Evolutionary conservation across 2,888 invertebrate genomes (phyloP), one percentile per base, ranked within the genome.

Genomic region (Chironomus tentans): DNA sequence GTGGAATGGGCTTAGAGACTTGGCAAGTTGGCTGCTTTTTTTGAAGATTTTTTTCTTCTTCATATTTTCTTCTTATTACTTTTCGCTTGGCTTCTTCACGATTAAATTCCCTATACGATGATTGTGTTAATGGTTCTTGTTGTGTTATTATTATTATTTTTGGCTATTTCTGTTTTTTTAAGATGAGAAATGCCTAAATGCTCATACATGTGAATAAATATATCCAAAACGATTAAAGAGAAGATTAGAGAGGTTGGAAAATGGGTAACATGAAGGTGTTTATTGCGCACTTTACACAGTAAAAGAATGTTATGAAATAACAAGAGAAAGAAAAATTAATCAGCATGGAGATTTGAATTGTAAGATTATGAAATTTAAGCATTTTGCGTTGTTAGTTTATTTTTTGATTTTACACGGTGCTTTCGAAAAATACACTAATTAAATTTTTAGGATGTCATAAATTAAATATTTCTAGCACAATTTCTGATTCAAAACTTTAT

Each of bases 251-350:
- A 56, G 15, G 6, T n/a, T n/a, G 50, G 15, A 50, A 50, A n/a
- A 50, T 50, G 56, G 18, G 56, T 56, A 56, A 15, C 38, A 13
- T 46, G 61, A 72, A 72, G 72, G 61, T 72, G 72, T 72, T 72
- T 72, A 72, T 62, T 72, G 72, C 72, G 72, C 72, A 62, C 22
- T 65, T 65, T 65, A 56, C 24, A 24, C n/a, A 56, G 5, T 56
- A 15, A 15, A 56, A 18, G 18, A 56, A 56, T n/a, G 15, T 56
- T 56, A 56, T 38, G 38, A 38, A 50, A 50, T 15, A 50, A 50
- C 13, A 50, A 56, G 18, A 56, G 7, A 56, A 56, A 18, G 4
- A 56, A 56, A 15, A 56, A n/a, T 56, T 56, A 18, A 56, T 56
- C 56, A 56, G 56, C 65, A 21, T 18, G 10, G 38, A 18, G 56